These are phyloP conservation scores for Ctenopoma multispine DNA, from an alignment of 2,797 vertebrate genomes.

Conservation along the genomic window DNA sequence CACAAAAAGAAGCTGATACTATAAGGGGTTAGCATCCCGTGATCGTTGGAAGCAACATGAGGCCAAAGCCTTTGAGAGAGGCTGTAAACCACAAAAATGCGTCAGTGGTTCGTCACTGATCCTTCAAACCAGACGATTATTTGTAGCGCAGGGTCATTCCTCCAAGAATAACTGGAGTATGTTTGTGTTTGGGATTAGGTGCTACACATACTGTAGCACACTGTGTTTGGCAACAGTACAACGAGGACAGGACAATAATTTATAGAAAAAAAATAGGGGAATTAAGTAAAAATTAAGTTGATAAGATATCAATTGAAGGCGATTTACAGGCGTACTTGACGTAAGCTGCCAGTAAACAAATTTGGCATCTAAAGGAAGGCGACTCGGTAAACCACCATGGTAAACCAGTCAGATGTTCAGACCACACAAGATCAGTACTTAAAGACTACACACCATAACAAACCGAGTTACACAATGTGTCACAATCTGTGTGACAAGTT, in stretches of 20 bases:
- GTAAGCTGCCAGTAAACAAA: constrained; percentile 29
- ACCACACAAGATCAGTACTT: constrained; percentile 39
- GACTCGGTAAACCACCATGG: constrained; percentile 13
- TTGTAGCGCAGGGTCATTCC: constrained; percentile 68
- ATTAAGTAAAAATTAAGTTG: background rate
- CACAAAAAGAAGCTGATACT: constrained; percentile 14
- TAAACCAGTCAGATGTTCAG: constrained; percentile 20
- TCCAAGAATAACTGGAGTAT: constrained; percentile 70
- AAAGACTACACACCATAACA: constrained; percentile 15
- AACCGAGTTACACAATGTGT: constrained; percentile 23
- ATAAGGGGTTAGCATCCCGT: constrained; percentile 51
- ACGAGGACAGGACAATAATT: background rate
- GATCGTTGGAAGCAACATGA: constrained; percentile 47
- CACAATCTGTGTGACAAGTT: background rate
- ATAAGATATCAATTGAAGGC: background rate
- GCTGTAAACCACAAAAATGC: constrained; percentile 79
- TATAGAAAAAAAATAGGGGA: background rate
- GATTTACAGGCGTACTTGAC: constrained; percentile 30
- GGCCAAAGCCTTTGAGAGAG: constrained; percentile 58
- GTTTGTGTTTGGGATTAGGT: constrained; percentile 58
- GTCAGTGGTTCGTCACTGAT: constrained; percentile 80
- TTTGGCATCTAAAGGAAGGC: constrained; percentile 19
- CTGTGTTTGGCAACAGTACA: constrained; percentile 2
- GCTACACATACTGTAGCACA: constrained; percentile 1
- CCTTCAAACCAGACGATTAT: constrained; percentile 77